These are phyloP conservation scores for Yponomeuta sedellus DNA, from an alignment of 2,888 invertebrate genomes.

Conservation along the genomic window DNA sequence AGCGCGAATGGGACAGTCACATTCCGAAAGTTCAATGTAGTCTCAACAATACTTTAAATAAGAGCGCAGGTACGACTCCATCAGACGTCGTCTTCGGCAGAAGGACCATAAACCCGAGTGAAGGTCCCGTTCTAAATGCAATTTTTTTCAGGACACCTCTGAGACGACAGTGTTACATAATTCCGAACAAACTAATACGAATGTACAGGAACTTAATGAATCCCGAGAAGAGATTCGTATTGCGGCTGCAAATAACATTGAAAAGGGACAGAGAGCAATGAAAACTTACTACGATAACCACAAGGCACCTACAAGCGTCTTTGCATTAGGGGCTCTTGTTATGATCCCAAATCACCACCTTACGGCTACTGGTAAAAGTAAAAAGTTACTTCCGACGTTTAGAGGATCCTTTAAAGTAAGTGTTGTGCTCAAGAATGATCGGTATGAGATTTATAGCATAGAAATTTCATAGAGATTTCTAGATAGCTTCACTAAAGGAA, in stretches of 20 bases:
- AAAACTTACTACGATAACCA: neutral
- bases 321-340: conserved; percentile 10
- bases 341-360: conserved; percentile 15
- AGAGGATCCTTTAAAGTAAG: conserved; percentile 20
- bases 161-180: too few species aligned
- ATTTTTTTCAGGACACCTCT: neutral
- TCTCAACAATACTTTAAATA: conserved; percentile 23
- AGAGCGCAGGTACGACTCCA: conserved; percentile 21
- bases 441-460: conserved; percentile 17
- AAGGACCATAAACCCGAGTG: conserved; percentile 17
- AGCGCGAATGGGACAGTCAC: conserved; percentile 19
- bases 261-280: conserved; percentile 10
- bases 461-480: too few species aligned
- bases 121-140: conserved; percentile 6
- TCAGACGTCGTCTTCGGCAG: conserved; percentile 22
- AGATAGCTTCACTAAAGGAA: conserved; percentile 16
- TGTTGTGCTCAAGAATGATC: conserved; percentile 7
- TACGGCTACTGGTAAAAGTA: conserved; percentile 14
- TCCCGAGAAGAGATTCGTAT: neutral
- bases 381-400: conserved; percentile 15
- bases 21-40: conserved; percentile 21
- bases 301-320: conserved; percentile 9
- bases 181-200: too few species aligned
- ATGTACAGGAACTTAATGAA: neutral
- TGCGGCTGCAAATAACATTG: neutral